Evolutionary conservation across 2,797 vertebrate species (phyloP).

Genomic region (Helarctos malayanus): DNA sequence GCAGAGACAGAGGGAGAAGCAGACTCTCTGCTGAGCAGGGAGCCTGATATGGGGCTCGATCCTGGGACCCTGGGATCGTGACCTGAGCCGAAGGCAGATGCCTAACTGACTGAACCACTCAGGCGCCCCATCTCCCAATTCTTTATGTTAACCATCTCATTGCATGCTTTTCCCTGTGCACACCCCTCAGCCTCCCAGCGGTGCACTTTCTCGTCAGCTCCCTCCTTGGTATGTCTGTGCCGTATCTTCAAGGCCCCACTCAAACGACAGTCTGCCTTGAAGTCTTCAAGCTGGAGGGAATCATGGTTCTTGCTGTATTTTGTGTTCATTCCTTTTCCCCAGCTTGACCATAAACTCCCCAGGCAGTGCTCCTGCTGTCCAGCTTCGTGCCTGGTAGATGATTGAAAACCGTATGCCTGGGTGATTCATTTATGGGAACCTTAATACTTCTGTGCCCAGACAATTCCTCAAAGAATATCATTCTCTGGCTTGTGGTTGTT

Average conservation of each 20-base stretch:
- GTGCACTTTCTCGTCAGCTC: neutral
- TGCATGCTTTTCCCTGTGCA: neutral
- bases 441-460: neutral
- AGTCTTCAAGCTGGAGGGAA: neutral
- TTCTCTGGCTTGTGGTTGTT: neutral
- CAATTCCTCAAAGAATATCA: neutral
- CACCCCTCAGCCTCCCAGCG: neutral
- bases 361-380: neutral
- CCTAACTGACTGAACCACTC: too few species aligned
- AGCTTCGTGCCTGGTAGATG: neutral
- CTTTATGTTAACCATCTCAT: neutral
- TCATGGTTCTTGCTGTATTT: neutral
- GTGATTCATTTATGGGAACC: neutral
- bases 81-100: too few species aligned
- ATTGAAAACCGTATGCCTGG: neutral
- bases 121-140: neutral
- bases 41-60: too few species aligned
- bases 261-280: neutral
- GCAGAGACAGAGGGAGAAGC: too few species aligned
- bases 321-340: neutral
- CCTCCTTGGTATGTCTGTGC: too few species aligned
- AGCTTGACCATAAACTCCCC: neutral
- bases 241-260: neutral
- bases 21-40: too few species aligned
- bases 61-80: too few species aligned